Conservation (phyloP, 2,888 invertebrate species). For the Macropis europaea region DNA sequence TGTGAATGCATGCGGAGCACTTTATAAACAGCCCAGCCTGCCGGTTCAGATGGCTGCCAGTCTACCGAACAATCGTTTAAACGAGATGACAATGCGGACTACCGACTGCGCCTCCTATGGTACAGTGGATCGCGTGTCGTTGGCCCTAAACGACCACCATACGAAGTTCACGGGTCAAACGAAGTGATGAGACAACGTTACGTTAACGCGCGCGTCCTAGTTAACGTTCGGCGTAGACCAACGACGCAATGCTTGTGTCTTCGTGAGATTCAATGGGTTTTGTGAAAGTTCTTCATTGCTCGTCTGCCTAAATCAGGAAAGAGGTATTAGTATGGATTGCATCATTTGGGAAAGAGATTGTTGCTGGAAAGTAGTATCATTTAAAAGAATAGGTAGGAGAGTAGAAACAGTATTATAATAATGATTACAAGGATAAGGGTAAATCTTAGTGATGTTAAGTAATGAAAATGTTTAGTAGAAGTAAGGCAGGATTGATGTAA, state of each 20-base stretch:
- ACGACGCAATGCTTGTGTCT: slow-evolving; percentile 9
- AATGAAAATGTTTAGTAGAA: too few relatives aligned
- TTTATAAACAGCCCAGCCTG: slow-evolving; percentile 40
- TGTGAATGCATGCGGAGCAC: slow-evolving; percentile 32
- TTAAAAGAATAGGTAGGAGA: too few relatives aligned
- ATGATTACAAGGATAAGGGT: too few relatives aligned
- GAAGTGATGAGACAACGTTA: slow-evolving; percentile 50
- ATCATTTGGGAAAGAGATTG: too few relatives aligned
- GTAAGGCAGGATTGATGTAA: too few relatives aligned
- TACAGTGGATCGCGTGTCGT: slow-evolving; percentile 53
- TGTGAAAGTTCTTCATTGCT: too few relatives aligned
- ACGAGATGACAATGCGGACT: slow-evolving; percentile 60
- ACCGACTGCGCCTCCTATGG: slow-evolving; percentile 19
- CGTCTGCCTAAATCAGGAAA: too few relatives aligned
- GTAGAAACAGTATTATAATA: too few relatives aligned
- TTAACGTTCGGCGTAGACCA: slow-evolving; percentile 32
- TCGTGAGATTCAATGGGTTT: slow-evolving; percentile 1
- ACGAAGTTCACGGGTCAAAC: slow-evolving; percentile 57
- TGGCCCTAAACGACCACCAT: slow-evolving; percentile 54
- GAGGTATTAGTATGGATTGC: too few relatives aligned
- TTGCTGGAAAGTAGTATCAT: too few relatives aligned
- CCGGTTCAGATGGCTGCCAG: slow-evolving; percentile 13
- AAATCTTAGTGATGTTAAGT: too few relatives aligned
- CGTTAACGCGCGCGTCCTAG: slow-evolving; percentile 28
- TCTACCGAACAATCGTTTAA: slow-evolving; percentile 58